phyloP scores from a whole-genome alignment of 2,888 invertebrate species.

The Pharmacophagus antenor region DNA sequence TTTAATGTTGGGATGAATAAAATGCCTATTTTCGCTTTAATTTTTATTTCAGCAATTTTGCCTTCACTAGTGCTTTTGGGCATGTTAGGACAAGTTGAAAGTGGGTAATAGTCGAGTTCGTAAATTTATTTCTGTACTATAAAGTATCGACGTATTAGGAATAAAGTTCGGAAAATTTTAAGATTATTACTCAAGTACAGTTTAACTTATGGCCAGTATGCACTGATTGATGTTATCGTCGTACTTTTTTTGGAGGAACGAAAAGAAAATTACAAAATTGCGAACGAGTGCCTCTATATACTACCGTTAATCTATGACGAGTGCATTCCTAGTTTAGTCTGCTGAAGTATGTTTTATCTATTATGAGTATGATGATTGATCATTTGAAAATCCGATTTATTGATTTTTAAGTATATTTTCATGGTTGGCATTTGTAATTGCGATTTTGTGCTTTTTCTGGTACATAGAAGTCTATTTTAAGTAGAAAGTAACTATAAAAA shows the following conservation, averaged over 20 bases:
- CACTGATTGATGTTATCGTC: neutral
- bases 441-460: neutral
- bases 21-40: too few species aligned
- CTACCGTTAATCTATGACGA: too few species aligned
- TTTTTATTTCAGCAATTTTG: too few species aligned
- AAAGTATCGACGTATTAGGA: too few species aligned
- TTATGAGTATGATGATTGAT: neutral
- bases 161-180: too few species aligned
- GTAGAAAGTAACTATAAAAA: constrained; percentile 30
- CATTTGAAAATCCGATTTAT: neutral
- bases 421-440: neutral
- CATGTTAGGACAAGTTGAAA: too few species aligned
- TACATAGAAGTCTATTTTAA: neutral
- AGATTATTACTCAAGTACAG: too few species aligned
- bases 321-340: neutral
- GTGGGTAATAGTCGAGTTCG: too few species aligned
- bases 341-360: neutral
- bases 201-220: neutral
- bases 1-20: too few species aligned
- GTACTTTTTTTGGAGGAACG: neutral
- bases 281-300: neutral
- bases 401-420: constrained; percentile 11
- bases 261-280: neutral
- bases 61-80: too few species aligned
- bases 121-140: too few species aligned